phyloP scores from a whole-genome alignment of 2,888 invertebrate species.

The Gymnoscelis rufifasciata region DNA sequence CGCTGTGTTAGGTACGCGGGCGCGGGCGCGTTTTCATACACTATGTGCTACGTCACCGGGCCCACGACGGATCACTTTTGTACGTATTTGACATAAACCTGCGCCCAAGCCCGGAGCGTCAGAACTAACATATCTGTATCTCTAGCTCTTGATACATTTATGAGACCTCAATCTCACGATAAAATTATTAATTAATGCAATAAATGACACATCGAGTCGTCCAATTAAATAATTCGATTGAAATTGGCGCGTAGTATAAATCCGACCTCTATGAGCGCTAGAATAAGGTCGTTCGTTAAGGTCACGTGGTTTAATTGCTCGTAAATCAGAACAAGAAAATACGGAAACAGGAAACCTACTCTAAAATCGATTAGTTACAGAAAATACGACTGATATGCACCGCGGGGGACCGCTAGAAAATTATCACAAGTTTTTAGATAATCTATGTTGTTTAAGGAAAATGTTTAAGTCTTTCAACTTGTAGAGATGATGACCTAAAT shows the following conservation, averaged over 20 bases:
- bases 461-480: neutral
- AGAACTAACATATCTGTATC: too few species aligned
- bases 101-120: too few species aligned
- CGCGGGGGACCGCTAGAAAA: neutral
- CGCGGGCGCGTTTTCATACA: too few species aligned
- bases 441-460: neutral
- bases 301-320: neutral
- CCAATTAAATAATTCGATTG: neutral
- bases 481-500: too few species aligned
- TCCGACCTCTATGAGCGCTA: neutral
- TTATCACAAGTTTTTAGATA: neutral
- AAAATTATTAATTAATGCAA: too few species aligned
- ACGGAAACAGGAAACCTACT: conserved; percentile 15
- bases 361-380: neutral
- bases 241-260: neutral
- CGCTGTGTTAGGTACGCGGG: too few species aligned
- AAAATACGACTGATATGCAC: neutral
- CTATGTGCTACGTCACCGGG: too few species aligned
- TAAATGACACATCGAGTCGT: too few species aligned
- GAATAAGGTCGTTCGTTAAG: conserved; percentile 4
- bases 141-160: too few species aligned
- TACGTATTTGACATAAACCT: too few species aligned
- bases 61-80: too few species aligned
- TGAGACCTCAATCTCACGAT: too few species aligned
- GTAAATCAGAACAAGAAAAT: conserved; percentile 1